Percentiles rank a stretch among this genome's conserved stretches.
Conservation (phyloP, 1,140 invertebrate genomes). For the Magallana angulata region DNA sequence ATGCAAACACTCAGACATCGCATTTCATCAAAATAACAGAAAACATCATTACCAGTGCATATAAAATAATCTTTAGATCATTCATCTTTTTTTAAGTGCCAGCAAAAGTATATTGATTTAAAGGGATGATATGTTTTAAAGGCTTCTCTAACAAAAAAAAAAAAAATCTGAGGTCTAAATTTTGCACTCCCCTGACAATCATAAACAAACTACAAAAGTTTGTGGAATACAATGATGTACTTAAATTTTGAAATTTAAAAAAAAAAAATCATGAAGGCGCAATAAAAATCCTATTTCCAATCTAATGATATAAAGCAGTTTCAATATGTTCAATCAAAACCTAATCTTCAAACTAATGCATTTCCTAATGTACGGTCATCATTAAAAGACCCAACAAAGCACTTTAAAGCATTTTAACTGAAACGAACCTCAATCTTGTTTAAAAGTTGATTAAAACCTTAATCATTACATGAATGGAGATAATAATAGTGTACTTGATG, state of each 20-base stretch:
- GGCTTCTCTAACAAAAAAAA: too few relatives aligned
- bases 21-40: too few relatives aligned
- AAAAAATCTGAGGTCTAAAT: too few relatives aligned
- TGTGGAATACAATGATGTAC: background rate
- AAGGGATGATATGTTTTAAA: too few relatives aligned
- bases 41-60: too few relatives aligned
- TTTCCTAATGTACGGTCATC: background rate
- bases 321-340: constrained; percentile 13
- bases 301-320: background rate
- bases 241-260: constrained; percentile 7
- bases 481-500: background rate
- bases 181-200: too few relatives aligned
- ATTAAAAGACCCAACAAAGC: constrained; percentile 5
- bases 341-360: constrained; percentile 3
- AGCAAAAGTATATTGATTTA: too few relatives aligned
- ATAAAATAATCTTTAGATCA: too few relatives aligned
- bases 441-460: constrained; percentile 15
- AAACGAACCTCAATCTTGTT: background rate
- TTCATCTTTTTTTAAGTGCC: too few relatives aligned
- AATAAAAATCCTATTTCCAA: background rate
- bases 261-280: background rate
- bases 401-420: background rate
- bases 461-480: constrained; percentile 14
- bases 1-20: too few relatives aligned
- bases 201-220: background rate